Conservation (phyloP, 2,888 invertebrate genomes). For the Criorhina ranunculi region DNA sequence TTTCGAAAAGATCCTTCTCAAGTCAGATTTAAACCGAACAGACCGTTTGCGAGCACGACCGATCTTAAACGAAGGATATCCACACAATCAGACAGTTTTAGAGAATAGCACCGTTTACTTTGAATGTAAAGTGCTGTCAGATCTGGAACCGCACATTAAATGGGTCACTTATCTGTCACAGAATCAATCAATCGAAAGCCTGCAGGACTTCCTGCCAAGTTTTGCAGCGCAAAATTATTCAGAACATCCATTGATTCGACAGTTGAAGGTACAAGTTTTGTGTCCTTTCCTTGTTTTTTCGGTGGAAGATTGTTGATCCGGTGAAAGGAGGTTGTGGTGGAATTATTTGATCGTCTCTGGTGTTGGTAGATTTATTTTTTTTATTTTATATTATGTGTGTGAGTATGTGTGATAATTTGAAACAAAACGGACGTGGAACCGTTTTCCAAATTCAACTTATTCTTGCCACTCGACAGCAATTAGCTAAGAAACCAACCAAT, state of each 20-base stretch:
- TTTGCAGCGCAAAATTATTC: slow-evolving; percentile 45
- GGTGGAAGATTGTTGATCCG: slow-evolving; percentile 34
- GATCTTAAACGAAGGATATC: slow-evolving; percentile 92
- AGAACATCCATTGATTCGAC: slow-evolving; percentile 52
- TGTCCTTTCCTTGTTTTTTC: neutral
- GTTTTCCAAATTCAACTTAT: no score
- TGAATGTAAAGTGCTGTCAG: slow-evolving; percentile 92
- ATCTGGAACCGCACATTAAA: slow-evolving; percentile 92
- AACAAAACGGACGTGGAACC: no score
- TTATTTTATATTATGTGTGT: slow-evolving; percentile 9
- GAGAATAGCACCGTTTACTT: slow-evolving; percentile 90
- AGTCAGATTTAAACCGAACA: slow-evolving; percentile 12
- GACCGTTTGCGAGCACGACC: slow-evolving; percentile 94
- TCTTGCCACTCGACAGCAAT: no score
- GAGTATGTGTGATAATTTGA: no score
- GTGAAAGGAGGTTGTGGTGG: slow-evolving; percentile 17
- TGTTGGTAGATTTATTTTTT: slow-evolving; percentile 53
- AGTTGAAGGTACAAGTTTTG: slow-evolving; percentile 54
- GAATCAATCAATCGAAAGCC: slow-evolving; percentile 78
- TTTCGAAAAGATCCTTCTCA: neutral
- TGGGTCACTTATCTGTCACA: slow-evolving; percentile 87
- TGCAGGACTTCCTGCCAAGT: slow-evolving; percentile 77
- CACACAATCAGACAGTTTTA: slow-evolving; percentile 91
- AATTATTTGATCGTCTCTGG: slow-evolving; percentile 19
- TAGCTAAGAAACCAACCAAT: no score